Conservation (phyloP, 2,888 invertebrate species). For the Tetanocera ferruginea region DNA sequence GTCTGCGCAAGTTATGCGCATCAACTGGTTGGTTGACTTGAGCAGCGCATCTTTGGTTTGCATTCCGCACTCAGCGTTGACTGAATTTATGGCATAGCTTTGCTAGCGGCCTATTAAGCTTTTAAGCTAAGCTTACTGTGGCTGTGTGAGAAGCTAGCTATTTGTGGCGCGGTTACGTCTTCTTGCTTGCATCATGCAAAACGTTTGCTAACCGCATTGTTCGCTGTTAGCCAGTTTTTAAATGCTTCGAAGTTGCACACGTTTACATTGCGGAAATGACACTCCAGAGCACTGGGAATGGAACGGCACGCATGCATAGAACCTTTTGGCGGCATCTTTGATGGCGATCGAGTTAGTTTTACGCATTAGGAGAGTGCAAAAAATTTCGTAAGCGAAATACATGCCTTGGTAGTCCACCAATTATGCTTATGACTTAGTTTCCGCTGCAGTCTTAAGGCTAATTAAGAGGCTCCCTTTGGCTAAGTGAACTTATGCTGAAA, state of each 20-base stretch:
- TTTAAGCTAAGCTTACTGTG: neutral
- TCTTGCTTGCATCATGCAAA: slow-evolving; percentile 27
- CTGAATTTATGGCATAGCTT: neutral
- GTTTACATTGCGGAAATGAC: slow-evolving; percentile 12
- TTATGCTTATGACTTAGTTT: neutral
- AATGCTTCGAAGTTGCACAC: slow-evolving; percentile 2
- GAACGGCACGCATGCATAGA: neutral
- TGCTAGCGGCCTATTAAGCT: neutral
- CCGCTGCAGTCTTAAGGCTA: no score
- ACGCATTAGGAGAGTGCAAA: neutral
- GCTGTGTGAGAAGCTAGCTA: neutral
- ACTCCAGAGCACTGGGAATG: neutral
- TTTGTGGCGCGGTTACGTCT: neutral
- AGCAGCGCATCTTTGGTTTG: neutral
- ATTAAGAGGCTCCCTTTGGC: no score
- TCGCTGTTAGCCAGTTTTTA: neutral
- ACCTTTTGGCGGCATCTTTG: slow-evolving; percentile 3
- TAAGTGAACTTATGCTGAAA: no score
- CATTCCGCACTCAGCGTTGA: neutral
- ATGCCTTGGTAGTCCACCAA: neutral
- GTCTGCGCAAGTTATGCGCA: neutral
- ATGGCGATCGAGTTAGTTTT: neutral
- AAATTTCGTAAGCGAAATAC: neutral
- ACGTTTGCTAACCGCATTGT: neutral
- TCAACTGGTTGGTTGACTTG: neutral